These are phyloP conservation scores for Lepidurus apus DNA, from an alignment of 1,140 invertebrate species.

Conservation along the genomic window DNA sequence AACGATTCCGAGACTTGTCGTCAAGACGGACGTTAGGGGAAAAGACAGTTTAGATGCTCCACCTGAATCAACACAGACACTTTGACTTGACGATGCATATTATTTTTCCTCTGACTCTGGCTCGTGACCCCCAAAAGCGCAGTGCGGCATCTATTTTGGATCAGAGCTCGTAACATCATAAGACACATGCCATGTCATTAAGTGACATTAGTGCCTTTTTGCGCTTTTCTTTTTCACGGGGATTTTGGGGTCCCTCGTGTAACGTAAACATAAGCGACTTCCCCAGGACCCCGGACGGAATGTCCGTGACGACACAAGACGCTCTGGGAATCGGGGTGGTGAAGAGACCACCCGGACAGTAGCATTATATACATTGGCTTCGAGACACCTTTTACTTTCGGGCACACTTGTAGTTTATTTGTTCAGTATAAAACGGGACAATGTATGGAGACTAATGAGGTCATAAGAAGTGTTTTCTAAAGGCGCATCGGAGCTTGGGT, in stretches of 20 bases:
- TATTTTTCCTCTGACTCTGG: background rate
- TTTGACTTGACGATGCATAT: background rate
- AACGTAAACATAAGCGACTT: background rate
- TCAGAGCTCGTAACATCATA: conserved; percentile 4
- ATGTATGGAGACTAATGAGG: conserved; percentile 21
- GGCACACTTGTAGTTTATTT: conserved; percentile 14
- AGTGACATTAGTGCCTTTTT: conserved; percentile 10
- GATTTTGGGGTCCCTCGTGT: background rate
- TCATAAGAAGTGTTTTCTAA: background rate
- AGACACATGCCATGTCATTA: conserved; percentile 18
- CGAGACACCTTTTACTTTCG: conserved; percentile 19
- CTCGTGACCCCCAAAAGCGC: background rate
- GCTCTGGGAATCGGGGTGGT: conserved; percentile 2
- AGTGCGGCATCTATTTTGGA: conserved; percentile 7
- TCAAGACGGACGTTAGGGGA: background rate
- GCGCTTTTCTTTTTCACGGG: conserved; percentile 6
- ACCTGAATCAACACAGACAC: conserved; percentile 17
- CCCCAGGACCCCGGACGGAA: background rate
- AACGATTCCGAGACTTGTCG: background rate
- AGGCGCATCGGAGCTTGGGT: background rate
- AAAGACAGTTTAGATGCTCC: background rate
- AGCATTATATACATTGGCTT: conserved; percentile 10
- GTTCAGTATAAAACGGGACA: conserved; percentile 14
- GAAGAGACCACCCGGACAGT: conserved; percentile 1
- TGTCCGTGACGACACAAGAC: conserved; percentile 2